phyloP scores from a whole-genome alignment of 2,888 invertebrate genomes.

The Lepidochrysops patricia region DNA sequence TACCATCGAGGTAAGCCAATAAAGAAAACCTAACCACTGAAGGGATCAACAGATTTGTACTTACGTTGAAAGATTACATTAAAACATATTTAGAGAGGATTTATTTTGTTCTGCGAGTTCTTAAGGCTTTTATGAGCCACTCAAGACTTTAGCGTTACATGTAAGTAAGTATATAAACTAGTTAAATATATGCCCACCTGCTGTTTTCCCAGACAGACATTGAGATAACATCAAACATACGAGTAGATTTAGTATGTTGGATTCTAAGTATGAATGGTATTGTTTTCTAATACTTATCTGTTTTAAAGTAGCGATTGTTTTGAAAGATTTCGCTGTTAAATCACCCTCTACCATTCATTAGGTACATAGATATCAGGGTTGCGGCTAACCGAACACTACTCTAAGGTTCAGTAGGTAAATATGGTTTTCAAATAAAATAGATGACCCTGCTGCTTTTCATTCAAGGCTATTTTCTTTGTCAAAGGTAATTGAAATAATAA shows the following conservation, averaged over 20 bases:
- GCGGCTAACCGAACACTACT: no score
- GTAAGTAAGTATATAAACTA: neutral
- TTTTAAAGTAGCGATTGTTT: no score
- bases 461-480: neutral
- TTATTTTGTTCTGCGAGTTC: slow-evolving; percentile 3
- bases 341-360: no score
- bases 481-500: neutral
- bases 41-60: neutral
- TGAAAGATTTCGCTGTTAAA: no score
- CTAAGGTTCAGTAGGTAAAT: neutral
- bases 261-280: no score
- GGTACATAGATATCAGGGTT: no score
- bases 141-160: neutral
- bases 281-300: no score
- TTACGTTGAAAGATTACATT: neutral
- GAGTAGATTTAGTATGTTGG: no score
- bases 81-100: slow-evolving; percentile 4
- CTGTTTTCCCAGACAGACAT: neutral
- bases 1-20: neutral
- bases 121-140: neutral
- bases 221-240: neutral
- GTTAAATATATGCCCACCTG: neutral
- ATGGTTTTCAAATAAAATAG: no score
- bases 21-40: neutral
- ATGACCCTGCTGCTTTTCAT: no score